Evolutionary conservation across 2,113 vertebrate species (phyloP).

Genomic region (Neopipo cinnamomea): DNA sequence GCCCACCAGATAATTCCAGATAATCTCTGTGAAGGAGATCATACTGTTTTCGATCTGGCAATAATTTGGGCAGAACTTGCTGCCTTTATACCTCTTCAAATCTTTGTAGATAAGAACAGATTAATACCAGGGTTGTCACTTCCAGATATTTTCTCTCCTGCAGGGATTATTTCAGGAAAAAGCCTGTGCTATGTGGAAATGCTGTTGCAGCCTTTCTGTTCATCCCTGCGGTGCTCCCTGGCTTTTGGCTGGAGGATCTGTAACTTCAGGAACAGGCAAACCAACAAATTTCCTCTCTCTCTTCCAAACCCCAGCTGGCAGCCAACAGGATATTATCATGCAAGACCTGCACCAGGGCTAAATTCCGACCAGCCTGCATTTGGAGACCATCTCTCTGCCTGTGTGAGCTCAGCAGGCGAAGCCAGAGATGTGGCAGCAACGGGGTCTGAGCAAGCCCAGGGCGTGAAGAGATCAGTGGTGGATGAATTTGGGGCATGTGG

Average conservation of each 20-base stretch:
- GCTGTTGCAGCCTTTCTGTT: not conserved
- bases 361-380: not conserved
- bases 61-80: not conserved
- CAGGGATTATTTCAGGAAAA: slow-evolving; percentile 15
- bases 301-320: not conserved
- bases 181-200: not conserved
- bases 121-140: not conserved
- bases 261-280: not conserved
- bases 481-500: not conserved
- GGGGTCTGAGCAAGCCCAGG: not conserved
- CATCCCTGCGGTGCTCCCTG: not conserved
- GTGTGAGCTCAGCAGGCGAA: not conserved
- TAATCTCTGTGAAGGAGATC: not conserved
- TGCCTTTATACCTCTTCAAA: not conserved
- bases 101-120: not conserved
- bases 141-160: slow-evolving; percentile 11
- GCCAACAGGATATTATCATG: not conserved
- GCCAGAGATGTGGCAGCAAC: not conserved
- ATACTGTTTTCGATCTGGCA: not conserved
- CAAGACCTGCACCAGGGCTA: not conserved
- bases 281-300: not conserved
- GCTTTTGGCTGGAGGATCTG: not conserved
- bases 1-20: not conserved
- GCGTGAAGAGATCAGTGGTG: not conserved
- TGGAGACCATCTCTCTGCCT: not conserved